phyloP scores from a whole-genome alignment of 2,113 vertebrate species.

The Steatornis caripensis region DNA sequence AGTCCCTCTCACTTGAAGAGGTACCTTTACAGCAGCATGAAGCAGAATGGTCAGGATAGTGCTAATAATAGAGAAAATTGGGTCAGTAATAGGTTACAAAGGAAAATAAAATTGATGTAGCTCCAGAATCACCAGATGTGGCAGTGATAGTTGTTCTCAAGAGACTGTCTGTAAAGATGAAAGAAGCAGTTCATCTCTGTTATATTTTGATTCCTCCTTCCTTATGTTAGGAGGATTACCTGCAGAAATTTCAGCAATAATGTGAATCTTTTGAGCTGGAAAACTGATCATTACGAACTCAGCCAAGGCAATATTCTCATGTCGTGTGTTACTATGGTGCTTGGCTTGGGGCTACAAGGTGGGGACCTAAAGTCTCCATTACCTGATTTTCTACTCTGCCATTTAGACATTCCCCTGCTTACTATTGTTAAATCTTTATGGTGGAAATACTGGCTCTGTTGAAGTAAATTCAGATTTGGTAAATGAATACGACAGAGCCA shows the following conservation, averaged over 20 bases:
- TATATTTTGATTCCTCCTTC: not conserved
- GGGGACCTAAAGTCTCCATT: not conserved
- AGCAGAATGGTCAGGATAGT: not conserved
- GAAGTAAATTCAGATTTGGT: not conserved
- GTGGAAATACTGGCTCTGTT: not conserved
- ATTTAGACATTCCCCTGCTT: not conserved
- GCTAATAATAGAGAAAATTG: not conserved
- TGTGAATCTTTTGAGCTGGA: not conserved
- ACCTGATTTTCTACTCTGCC: not conserved
- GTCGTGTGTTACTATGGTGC: not conserved
- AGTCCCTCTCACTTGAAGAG: not conserved
- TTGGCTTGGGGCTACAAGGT: not conserved
- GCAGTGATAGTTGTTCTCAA: not conserved
- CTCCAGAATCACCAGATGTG: not conserved
- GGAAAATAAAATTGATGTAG: not conserved
- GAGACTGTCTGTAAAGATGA: not conserved
- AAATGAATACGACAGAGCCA: not conserved
- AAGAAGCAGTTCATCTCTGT: not conserved
- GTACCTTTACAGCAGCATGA: not conserved
- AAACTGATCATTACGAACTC: not conserved
- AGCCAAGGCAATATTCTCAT: not conserved
- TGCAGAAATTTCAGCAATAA: constrained; percentile 2
- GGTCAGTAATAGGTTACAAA: not conserved
- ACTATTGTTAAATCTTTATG: not conserved
- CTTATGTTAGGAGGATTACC: constrained; percentile 1